Evolutionary conservation across 2,888 invertebrate genomes (phyloP).

Genomic region (Orthonevra nobilis): DNA sequence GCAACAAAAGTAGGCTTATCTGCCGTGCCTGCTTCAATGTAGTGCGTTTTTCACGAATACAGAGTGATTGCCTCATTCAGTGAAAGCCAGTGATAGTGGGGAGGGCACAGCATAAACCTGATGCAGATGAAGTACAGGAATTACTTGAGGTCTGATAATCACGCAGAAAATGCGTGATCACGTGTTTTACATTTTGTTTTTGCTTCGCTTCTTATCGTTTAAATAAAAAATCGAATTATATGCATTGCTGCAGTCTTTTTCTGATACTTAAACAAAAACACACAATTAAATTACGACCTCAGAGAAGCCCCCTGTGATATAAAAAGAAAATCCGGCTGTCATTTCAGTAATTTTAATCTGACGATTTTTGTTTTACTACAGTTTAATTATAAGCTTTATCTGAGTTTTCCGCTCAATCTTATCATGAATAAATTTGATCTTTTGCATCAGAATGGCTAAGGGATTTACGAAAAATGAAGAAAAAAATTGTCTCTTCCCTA

Average conservation of each 20-base stretch:
- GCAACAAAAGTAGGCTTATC: slow-evolving; percentile 15
- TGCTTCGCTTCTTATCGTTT: slow-evolving; percentile 16
- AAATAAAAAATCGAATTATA: slow-evolving; percentile 27
- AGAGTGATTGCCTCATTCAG: slow-evolving; percentile 13
- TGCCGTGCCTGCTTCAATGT: not conserved
- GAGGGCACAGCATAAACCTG: slow-evolving; percentile 13
- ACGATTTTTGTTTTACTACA: not conserved
- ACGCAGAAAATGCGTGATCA: slow-evolving; percentile 53
- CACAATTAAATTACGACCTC: not conserved
- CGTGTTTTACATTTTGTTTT: slow-evolving; percentile 27
- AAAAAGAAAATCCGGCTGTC: not conserved
- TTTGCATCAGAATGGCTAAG: too few relatives aligned
- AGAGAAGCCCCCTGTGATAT: too few relatives aligned
- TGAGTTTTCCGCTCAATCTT: too few relatives aligned
- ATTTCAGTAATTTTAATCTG: not conserved
- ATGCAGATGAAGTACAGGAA: slow-evolving; percentile 20
- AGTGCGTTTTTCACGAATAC: not conserved
- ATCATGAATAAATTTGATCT: too few relatives aligned
- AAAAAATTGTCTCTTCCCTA: too few relatives aligned
- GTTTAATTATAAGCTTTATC: not conserved
- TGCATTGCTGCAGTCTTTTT: slow-evolving; percentile 9
- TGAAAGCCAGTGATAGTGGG: slow-evolving; percentile 9
- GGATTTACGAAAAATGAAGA: too few relatives aligned
- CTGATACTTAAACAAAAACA: slow-evolving; percentile 6
- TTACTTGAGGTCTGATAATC: slow-evolving; percentile 22